Conservation (phyloP, 1,140 invertebrate genomes). For the Cryptotermes secundus region DNA sequence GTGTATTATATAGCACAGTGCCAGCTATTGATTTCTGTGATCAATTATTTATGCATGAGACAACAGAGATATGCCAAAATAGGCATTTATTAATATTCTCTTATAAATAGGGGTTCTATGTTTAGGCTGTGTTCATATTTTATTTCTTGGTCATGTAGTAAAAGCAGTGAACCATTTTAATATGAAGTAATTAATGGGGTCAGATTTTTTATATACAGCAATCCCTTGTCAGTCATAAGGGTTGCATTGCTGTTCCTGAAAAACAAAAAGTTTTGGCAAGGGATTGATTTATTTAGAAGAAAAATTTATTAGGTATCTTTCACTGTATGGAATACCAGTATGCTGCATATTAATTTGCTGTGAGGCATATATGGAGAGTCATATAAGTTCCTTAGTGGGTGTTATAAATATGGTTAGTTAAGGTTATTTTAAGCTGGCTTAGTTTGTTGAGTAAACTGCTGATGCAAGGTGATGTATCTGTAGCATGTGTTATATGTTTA, state of each 20-base stretch:
- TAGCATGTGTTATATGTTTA: neutral
- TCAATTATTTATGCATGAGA: constrained; percentile 20
- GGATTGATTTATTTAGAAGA: too few species aligned
- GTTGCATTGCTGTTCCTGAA: neutral
- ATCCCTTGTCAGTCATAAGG: neutral
- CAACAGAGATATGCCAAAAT: neutral
- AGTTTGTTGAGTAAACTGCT: neutral
- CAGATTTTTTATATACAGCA: neutral
- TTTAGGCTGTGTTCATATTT: neutral
- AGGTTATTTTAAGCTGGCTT: constrained; percentile 14
- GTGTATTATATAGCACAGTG: constrained; percentile 12
- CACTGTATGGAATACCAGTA: neutral
- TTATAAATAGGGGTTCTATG: neutral
- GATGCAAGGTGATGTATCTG: neutral
- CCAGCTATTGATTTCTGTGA: constrained; percentile 29
- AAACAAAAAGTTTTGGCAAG: too few species aligned
- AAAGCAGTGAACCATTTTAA: neutral
- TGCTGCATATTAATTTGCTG: neutral
- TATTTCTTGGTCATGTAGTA: constrained; percentile 2
- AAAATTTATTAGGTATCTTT: constrained; percentile 23
- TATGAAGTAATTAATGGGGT: neutral
- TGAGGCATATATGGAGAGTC: neutral
- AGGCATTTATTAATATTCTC: constrained; percentile 22
- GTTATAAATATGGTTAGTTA: constrained; percentile 21
- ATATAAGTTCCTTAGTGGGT: constrained; percentile 22